Base-by-base conservation (phyloP, 1,140 invertebrate genomes). In the Drosophila ironensis region DNA sequence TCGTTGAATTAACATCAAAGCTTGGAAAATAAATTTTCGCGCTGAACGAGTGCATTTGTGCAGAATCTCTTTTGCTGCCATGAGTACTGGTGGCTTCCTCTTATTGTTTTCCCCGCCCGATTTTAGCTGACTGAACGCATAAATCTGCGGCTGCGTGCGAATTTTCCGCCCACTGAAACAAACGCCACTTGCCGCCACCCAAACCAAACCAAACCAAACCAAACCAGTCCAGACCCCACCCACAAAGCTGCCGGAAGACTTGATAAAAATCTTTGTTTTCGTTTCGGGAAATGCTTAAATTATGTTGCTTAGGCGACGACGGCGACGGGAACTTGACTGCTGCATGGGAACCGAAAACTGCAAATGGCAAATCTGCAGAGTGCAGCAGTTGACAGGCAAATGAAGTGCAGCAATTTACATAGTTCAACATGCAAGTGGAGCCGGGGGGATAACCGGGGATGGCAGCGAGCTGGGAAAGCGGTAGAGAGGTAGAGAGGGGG, bases 211-310 rank as follows among this genome's bases (percentile, higher is more conserved):
- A 7, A n/a, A n/a, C 7, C 25, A 30, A 11, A 16, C 16, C 9
- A 6, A 5, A n/a, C 27, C 6, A 11, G 12, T 2, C 12, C 9
- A n/a, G n/a, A n/a, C n/a, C 33, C 17, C 11, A 9, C 48, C 8
- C 22, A 6, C n/a, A 4, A 6, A 27, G 35, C 44, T 51, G 54
- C 44, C 72, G 63, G 74, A 78, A 80, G 44, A 5, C 25, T 33
- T 56, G 75, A 80, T 70, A 66, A 59, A 64, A 57, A 78, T 78
- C 74, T 48, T 40, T 48, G 42, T 73, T 78, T 77, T 68, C 46
- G 63, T 69, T 68, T 53, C 33, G 48, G 24, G 48, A 72, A 71
- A 71, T 38, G 61, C 67, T 37, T 77, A 77, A 77, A 68, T 77
- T 54, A 67, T 77, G 73, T 60, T 61, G 37, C 51, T 19, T 24